A percentile compares a stretch with the other conserved stretches of the same genome.
These are phyloP conservation scores for Sebastes steindachneri DNA, from an alignment of 2,797 vertebrate species.

Conservation along the genomic window DNA sequence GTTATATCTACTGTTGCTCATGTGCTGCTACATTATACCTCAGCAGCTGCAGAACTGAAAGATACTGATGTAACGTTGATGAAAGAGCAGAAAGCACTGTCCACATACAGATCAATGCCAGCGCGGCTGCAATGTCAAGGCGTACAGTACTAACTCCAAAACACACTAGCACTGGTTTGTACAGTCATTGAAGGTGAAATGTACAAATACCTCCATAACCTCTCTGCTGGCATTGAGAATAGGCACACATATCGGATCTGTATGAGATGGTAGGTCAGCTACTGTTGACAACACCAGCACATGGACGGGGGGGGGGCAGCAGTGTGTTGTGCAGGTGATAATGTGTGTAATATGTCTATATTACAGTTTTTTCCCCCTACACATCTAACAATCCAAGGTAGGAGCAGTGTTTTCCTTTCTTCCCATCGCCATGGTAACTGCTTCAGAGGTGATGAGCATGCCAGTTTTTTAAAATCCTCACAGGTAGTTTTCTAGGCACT, in stretches of 20 bases:
- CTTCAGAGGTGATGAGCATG: not conserved
- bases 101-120: slow-evolving; percentile 45
- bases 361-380: not conserved
- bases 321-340: not conserved
- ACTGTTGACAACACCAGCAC: not conserved
- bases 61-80: slow-evolving; percentile 67
- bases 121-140: not conserved
- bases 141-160: not conserved
- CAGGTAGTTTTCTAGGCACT: not conserved
- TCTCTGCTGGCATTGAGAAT: not conserved
- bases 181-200: not conserved
- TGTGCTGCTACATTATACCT: not conserved
- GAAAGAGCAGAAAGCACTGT: slow-evolving; percentile 58
- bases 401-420: slow-evolving; percentile 34
- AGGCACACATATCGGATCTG: not conserved
- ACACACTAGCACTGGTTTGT: not conserved
- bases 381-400: slow-evolving; percentile 31
- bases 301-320: not conserved
- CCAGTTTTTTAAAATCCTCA: slow-evolving; percentile 19
- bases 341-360: not conserved
- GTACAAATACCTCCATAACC: not conserved
- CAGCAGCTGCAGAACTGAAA: slow-evolving; percentile 9
- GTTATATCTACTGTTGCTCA: not conserved
- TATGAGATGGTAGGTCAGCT: not conserved
- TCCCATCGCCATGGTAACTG: slow-evolving; percentile 54